Conservation (phyloP, 2,888 invertebrate genomes). For the Caenorhabditis japonica region DNA sequence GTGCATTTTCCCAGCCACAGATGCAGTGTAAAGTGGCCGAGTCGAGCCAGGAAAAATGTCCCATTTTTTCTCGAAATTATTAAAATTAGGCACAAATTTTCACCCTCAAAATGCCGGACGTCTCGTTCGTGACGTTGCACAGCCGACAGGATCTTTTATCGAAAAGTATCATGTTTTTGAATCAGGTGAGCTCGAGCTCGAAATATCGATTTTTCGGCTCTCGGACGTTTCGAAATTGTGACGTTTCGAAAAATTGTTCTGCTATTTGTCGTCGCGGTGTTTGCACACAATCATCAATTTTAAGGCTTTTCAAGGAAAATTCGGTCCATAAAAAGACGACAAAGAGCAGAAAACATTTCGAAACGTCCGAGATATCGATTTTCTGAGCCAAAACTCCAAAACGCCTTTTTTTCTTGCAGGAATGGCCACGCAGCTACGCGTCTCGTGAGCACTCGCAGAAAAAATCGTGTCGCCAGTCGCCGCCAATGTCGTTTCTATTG, state of each 20-base stretch:
- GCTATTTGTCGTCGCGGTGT: no score
- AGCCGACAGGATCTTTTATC: slow-evolving; percentile 53
- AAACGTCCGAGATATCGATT: no score
- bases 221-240: no score
- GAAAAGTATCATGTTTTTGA: slow-evolving; percentile 62
- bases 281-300: no score
- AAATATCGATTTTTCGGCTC: no score
- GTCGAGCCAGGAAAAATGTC: no score
- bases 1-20: slow-evolving; percentile 5
- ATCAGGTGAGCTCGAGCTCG: slow-evolving; percentile 64
- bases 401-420: slow-evolving; percentile 54
- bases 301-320: no score
- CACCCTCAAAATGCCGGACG: slow-evolving; percentile 7
- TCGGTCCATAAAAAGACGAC: no score
- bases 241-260: no score
- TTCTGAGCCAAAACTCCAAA: no score
- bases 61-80: no score
- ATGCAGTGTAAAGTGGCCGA: background rate
- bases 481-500: slow-evolving; percentile 69
- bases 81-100: background rate
- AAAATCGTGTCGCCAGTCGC: slow-evolving; percentile 57
- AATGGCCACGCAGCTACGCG: slow-evolving; percentile 66
- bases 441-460: slow-evolving; percentile 60
- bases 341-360: no score
- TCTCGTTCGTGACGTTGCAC: slow-evolving; percentile 51